Conservation (phyloP, 2,888 invertebrate genomes). For the Polymixis lichenea region DNA sequence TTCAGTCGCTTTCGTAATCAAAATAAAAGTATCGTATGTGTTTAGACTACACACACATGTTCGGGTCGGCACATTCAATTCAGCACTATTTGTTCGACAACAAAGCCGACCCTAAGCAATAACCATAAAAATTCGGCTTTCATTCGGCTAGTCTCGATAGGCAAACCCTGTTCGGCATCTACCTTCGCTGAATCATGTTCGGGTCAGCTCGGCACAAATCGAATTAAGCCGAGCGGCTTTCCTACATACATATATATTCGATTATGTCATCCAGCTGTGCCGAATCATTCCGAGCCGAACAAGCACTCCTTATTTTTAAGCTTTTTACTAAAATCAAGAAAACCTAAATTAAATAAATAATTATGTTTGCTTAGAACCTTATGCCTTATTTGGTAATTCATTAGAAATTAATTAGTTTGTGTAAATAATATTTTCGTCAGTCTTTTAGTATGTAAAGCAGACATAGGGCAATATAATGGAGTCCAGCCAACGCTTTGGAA, state of each 20-base stretch:
- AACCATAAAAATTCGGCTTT: neutral
- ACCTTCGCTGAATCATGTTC: no score
- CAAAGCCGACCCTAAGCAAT: neutral
- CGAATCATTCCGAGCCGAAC: no score
- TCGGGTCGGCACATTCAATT: no score
- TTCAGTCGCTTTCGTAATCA: slow-evolving; percentile 7
- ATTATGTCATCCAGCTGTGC: no score
- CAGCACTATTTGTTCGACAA: neutral
- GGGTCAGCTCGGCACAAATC: no score
- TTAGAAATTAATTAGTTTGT: slow-evolving; percentile 19
- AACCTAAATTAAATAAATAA: slow-evolving; percentile 10
- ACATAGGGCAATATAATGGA: neutral
- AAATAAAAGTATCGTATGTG: neutral
- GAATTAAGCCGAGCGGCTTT: no score
- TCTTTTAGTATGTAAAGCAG: slow-evolving; percentile 40
- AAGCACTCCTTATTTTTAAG: neutral
- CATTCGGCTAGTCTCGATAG: no score
- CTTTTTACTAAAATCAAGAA: neutral
- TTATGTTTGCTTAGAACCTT: neutral
- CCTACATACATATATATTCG: no score
- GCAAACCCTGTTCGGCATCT: no score
- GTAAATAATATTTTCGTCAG: slow-evolving; percentile 34
- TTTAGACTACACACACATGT: neutral
- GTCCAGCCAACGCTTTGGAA: slow-evolving; percentile 1
- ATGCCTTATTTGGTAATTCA: slow-evolving; percentile 13